Conservation (phyloP, 1,140 invertebrate species). For the Drosophila willistoni region DNA sequence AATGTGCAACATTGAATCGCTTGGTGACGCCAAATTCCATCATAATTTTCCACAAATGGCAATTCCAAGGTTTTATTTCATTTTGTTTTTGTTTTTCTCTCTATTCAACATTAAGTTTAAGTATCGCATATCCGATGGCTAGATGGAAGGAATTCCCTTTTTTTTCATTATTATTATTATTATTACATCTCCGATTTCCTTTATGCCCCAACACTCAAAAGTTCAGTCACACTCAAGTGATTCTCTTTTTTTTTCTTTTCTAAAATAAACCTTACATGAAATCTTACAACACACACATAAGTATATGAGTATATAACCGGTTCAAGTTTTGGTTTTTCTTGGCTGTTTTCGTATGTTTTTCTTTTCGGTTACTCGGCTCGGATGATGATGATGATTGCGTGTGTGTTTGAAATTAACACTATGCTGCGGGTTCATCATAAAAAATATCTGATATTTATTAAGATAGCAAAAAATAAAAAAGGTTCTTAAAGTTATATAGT, state of each 20-base stretch:
- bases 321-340: conserved; percentile 49
- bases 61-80: conserved; percentile 34
- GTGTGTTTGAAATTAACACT: conserved; percentile 60
- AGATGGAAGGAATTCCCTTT: conserved; percentile 10
- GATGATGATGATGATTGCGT: conserved; percentile 29
- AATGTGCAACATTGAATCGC: conserved; percentile 44
- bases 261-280: conserved; percentile 60
- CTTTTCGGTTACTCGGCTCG: conserved; percentile 67
- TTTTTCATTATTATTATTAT: conserved; percentile 2
- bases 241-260: conserved; percentile 50
- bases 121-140: conserved; percentile 24
- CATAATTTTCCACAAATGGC: conserved; percentile 54
- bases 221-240: conserved; percentile 76
- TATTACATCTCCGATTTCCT: conserved; percentile 29
- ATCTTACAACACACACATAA: conserved; percentile 57
- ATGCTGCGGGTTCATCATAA: conserved; percentile 51
- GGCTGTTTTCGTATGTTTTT: conserved; percentile 36
- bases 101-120: conserved; percentile 44
- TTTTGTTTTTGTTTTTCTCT: conserved; percentile 9
- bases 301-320: conserved; percentile 48
- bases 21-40: conserved; percentile 55
- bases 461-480: conserved; percentile 6
- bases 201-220: conserved; percentile 39
- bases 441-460: conserved; percentile 18
- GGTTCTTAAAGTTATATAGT: conserved; percentile 20